Evolutionary conservation across 53 echinoderm and acorn worm species (phyloP), one percentile per base, ranked within the genome.

Genomic region (Zoroaster sp.): DNA sequence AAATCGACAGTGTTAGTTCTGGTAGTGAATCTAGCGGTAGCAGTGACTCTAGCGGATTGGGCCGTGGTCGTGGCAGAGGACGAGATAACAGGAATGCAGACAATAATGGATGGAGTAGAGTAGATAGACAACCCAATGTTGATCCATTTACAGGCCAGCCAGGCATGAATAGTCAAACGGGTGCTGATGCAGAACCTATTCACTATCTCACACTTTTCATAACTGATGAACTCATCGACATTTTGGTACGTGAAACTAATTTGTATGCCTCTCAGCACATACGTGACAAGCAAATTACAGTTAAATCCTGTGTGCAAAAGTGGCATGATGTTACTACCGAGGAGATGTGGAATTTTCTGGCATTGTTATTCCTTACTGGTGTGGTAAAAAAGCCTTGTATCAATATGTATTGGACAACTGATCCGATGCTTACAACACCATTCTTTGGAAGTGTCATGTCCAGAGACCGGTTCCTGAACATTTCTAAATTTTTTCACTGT

Each of bases 391-490:
- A 86, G 44, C 66, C 66, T 18, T 44, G 71, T 42, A 21, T 86
- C 4, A 46, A 66, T 28, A 42, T 70, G 32, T 86, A 71, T 31
- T 86, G 69, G 86, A n/a, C 86, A 30, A 69, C 70, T 42, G 86
- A 85, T 69, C 69, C 20, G 40, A 40, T 69, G 21, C 46, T 85
- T 38, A 11, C 43, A 41, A 86, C 86, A 32, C 86, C 72, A 86
- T 69, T 86, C 33, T 86, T 86, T 30, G 40, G 66, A 69, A 73
- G 35, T 45, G 70, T 87, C 49, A 73, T 87, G 73, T 87, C 87
- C 18, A 35, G 75, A 35, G 74, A 74, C 8, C 10, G 75, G 17
- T 75, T 63, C 39, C 37, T 53, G 14, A 74, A 35, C n/a, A 53
- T 74, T 59, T 33, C 72, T 17, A 15, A 72, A 28, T 35, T 72